Evolutionary conservation across 1,140 invertebrate genomes (phyloP).

Genomic region (Cepaea nemoralis): DNA sequence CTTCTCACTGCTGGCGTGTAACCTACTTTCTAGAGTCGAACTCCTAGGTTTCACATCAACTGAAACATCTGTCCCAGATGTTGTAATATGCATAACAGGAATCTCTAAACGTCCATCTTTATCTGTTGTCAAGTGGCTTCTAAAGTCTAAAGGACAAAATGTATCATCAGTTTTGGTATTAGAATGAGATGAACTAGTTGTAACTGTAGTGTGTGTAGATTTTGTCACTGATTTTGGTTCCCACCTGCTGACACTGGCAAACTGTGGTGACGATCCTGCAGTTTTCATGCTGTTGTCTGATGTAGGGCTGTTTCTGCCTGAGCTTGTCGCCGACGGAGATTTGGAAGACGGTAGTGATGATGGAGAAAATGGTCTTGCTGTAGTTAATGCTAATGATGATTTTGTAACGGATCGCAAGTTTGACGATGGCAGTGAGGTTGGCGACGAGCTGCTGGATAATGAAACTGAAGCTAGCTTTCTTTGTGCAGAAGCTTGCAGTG

Average conservation of each 20-base stretch:
- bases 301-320: slow-evolving; percentile 24
- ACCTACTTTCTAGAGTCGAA: not conserved
- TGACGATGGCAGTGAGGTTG: slow-evolving; percentile 13
- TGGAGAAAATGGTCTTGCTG: slow-evolving; percentile 27
- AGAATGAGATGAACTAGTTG: not conserved
- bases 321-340: not conserved
- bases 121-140: slow-evolving; percentile 22
- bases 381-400: slow-evolving; percentile 21
- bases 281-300: not conserved
- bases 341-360: slow-evolving; percentile 27
- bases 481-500: slow-evolving; percentile 36
- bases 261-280: not conserved
- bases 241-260: not conserved
- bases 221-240: slow-evolving; percentile 16
- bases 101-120: slow-evolving; percentile 33
- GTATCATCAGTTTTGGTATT: not conserved
- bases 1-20: not conserved
- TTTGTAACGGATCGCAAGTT: not conserved
- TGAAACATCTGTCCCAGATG: slow-evolving; percentile 13
- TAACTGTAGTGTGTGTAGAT: not conserved
- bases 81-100: slow-evolving; percentile 35
- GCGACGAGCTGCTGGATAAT: not conserved
- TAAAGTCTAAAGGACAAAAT: not conserved
- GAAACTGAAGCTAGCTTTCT: not conserved
- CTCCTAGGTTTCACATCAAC: not conserved